A percentile compares a stretch with the other conserved stretches of the same genome.
Conservation (phyloP, 2,113 vertebrate genomes). For the Pontoporia blainvillei region DNA sequence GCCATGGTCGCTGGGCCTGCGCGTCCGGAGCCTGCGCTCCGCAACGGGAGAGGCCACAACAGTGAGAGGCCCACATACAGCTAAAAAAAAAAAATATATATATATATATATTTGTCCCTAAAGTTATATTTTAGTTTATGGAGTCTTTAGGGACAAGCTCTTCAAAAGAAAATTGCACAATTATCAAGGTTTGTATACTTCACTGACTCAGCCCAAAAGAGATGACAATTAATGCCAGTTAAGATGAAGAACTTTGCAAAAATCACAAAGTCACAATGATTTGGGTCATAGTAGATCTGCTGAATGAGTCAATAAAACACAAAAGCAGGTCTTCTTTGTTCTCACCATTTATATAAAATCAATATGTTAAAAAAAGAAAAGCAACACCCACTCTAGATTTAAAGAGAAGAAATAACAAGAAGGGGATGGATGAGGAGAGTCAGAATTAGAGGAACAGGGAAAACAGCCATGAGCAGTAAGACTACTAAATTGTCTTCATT, state of each 20-base stretch:
- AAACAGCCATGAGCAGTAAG: constrained; percentile 3
- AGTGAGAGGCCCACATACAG: no score
- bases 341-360: neutral
- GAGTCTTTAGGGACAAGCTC: neutral
- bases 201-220: neutral
- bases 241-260: neutral
- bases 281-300: neutral
- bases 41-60: no score
- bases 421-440: neutral
- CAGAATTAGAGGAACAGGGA: neutral
- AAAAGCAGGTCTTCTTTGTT: neutral
- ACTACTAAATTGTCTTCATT: constrained; percentile 51
- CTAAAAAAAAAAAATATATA: no score
- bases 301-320: constrained; percentile 13
- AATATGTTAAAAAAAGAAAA: neutral
- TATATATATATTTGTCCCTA: no score
- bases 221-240: neutral
- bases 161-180: constrained; percentile 15
- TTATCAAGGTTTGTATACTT: neutral
- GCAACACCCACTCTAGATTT: neutral
- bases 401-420: neutral
- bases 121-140: neutral
- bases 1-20: no score
- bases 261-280: neutral
- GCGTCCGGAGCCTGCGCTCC: no score